A percentile compares a stretch with the other conserved stretches of the same genome.
Conservation (phyloP, 2,888 invertebrate species). For the Nowickia ferox region DNA sequence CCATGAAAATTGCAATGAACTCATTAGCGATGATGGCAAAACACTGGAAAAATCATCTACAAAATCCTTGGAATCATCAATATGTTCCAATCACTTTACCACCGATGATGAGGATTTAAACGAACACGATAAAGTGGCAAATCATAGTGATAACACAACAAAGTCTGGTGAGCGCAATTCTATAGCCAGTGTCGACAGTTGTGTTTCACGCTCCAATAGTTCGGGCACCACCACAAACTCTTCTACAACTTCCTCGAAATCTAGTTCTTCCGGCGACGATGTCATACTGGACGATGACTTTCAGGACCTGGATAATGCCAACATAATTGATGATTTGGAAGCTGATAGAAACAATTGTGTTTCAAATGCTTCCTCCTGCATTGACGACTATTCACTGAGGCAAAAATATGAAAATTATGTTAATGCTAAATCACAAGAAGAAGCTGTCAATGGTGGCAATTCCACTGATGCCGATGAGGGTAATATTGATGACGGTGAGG, state of each 20-base stretch:
- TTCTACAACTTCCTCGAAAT: constrained; percentile 71
- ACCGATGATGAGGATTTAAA: constrained; percentile 68
- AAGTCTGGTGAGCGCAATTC: constrained; percentile 80
- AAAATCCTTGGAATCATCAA: constrained; percentile 65
- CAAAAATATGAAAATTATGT: constrained; percentile 82
- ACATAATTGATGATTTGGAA: constrained; percentile 76
- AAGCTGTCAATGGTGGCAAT: constrained; percentile 54
- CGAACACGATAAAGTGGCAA: constrained; percentile 36
- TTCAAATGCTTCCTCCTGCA: constrained; percentile 80
- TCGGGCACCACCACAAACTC: constrained; percentile 72
- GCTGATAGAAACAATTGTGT: constrained; percentile 74
- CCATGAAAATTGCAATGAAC: constrained; percentile 69
- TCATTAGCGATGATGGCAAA: constrained; percentile 46
- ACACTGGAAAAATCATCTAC: constrained; percentile 31
- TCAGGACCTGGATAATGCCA: constrained; percentile 82
- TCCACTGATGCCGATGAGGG: constrained; percentile 72
- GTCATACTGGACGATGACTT: constrained; percentile 78
- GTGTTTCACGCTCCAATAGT: constrained; percentile 79
- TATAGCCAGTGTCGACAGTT: constrained; percentile 82
- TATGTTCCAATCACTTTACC: constrained; percentile 66
- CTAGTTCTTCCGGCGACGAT: constrained; percentile 74
- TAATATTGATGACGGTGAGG: constrained; percentile 63
- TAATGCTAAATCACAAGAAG: constrained; percentile 76
- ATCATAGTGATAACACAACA: constrained; percentile 63
- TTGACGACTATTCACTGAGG: constrained; percentile 81